Conservation (phyloP, 1,140 invertebrate genomes). For the Ridgeia piscesae region DNA sequence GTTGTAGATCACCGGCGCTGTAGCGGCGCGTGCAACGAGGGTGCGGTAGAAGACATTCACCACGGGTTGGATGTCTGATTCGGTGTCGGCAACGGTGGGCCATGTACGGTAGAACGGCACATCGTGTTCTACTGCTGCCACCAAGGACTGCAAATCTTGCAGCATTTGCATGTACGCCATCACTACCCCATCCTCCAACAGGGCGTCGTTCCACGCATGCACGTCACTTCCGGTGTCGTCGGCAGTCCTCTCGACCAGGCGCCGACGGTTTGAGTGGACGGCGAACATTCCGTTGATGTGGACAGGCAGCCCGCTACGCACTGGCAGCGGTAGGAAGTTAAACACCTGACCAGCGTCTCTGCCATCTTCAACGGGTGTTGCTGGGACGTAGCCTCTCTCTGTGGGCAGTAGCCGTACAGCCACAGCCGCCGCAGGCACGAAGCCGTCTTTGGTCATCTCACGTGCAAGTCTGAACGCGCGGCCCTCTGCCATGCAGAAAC, state of each 20-base stretch:
- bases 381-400: neutral
- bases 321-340: slow-evolving; percentile 23
- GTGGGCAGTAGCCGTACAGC: neutral
- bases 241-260: slow-evolving; percentile 27
- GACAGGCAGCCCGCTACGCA: slow-evolving; percentile 28
- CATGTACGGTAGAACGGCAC: slow-evolving; percentile 23
- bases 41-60: slow-evolving; percentile 19
- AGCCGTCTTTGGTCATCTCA: neutral
- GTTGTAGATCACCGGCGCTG: slow-evolving; percentile 13
- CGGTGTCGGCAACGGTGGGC: slow-evolving; percentile 15
- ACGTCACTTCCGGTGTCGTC: slow-evolving; percentile 32
- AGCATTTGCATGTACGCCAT: slow-evolving; percentile 21
- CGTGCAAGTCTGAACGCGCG: neutral
- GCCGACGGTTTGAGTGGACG: slow-evolving; percentile 34
- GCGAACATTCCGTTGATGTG: slow-evolving; percentile 38
- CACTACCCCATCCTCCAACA: slow-evolving; percentile 37
- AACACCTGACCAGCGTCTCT: neutral
- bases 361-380: neutral
- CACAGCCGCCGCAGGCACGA: neutral
- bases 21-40: neutral
- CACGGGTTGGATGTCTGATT: slow-evolving; percentile 6
- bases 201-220: slow-evolving; percentile 39
- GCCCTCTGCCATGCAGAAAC: neutral
- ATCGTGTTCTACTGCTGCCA: slow-evolving; percentile 22
- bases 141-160: slow-evolving; percentile 28